phyloP scores from a whole-genome alignment of 1,140 invertebrate species.

The Eriosoma lanigerum region DNA sequence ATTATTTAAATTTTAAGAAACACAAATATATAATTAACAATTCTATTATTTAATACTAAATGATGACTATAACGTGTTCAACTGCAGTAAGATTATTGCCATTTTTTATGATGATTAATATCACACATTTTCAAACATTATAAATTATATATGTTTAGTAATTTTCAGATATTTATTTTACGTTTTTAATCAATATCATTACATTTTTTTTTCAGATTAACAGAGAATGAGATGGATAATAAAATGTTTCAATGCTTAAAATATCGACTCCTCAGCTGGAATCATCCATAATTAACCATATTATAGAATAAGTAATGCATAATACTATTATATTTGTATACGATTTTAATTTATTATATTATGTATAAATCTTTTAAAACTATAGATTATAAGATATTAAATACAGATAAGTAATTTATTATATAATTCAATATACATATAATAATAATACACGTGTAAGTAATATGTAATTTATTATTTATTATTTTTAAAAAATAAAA shows the following conservation, averaged over 20 bases:
- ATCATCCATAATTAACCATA: not conserved
- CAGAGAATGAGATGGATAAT: not conserved
- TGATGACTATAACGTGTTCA: too few relatives aligned
- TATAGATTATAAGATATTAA: not conserved
- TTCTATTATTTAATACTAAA: too few relatives aligned
- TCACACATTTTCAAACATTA: too few relatives aligned
- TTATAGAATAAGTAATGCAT: not conserved
- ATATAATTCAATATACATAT: not conserved
- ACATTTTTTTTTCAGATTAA: not conserved
- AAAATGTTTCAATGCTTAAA: not conserved
- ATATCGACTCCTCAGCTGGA: not conserved
- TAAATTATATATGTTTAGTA: too few relatives aligned
- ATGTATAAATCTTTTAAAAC: not conserved
- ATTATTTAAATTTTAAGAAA: too few relatives aligned
- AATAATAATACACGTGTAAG: not conserved
- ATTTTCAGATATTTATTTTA: too few relatives aligned
- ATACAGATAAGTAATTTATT: not conserved
- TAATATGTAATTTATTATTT: not conserved
- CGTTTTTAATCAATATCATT: not conserved
- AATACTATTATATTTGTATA: constrained; percentile 34
- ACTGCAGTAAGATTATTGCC: too few relatives aligned
- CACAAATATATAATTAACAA: too few relatives aligned
- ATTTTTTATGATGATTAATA: too few relatives aligned
- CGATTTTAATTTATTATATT: constrained; percentile 15
- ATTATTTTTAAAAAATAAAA: not conserved